These are phyloP conservation scores for Coregonus clupeaformis DNA, from an alignment of 2,113 vertebrate genomes.

Conservation along the genomic window DNA sequence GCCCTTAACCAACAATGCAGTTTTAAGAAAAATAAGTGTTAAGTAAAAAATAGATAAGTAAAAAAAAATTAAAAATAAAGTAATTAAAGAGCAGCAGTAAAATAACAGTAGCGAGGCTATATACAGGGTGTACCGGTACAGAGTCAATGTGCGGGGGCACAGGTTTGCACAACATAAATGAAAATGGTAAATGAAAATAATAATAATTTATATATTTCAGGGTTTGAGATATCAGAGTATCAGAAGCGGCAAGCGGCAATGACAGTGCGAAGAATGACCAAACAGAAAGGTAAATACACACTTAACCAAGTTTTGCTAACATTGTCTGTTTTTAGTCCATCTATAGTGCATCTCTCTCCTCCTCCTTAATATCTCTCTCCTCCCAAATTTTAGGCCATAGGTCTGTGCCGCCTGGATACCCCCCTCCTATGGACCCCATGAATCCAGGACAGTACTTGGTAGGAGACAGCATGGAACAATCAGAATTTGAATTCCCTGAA, in stretches of 20 bases:
- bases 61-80: too few relatives aligned
- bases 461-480: conserved; percentile 78
- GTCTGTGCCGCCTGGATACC: conserved; percentile 83
- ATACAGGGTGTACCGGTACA: too few relatives aligned
- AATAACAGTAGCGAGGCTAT: too few relatives aligned
- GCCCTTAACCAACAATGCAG: too few relatives aligned
- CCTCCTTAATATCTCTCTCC: neutral
- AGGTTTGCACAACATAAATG: neutral
- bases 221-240: conserved; percentile 91
- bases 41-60: too few relatives aligned
- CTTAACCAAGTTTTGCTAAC: too few relatives aligned
- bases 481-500: conserved; percentile 84
- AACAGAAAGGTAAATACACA: conserved; percentile 83
- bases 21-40: too few relatives aligned
- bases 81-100: too few relatives aligned
- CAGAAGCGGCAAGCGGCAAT: conserved; percentile 88
- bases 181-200: neutral
- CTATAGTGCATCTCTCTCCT: conserved; percentile 2
- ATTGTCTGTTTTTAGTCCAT: conserved; percentile 9
- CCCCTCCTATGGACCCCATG: conserved; percentile 83
- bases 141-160: too few relatives aligned
- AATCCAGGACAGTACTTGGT: conserved; percentile 87
- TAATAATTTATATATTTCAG: conserved; percentile 48
- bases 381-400: conserved; percentile 79
- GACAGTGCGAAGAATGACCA: conserved; percentile 88